phyloP scores from a whole-genome alignment of 2,797 vertebrate genomes.

The Cottoperca gobio region DNA sequence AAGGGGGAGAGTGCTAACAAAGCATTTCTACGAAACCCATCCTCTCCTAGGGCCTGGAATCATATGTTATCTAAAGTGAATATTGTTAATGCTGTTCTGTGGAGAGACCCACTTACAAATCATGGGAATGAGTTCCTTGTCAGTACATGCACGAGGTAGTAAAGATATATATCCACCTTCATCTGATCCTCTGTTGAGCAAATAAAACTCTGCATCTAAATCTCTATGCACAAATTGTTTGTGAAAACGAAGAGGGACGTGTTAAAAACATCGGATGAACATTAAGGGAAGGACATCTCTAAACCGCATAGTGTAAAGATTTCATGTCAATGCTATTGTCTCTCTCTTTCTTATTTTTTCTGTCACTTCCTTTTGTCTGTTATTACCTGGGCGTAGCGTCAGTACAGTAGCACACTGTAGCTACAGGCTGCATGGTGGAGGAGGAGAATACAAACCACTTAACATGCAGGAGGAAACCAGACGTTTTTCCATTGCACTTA shows the following conservation, averaged over 20 bases:
- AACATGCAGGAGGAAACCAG: slow-evolving; percentile 94
- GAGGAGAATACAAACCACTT: slow-evolving; percentile 88
- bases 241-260: slow-evolving; percentile 20
- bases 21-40: slow-evolving; percentile 81
- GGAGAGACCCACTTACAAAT: slow-evolving; percentile 79
- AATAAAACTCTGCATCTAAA: slow-evolving; percentile 60
- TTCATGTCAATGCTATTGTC: no score
- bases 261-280: slow-evolving; percentile 27
- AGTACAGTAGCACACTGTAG: slow-evolving; percentile 84
- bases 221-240: slow-evolving; percentile 39
- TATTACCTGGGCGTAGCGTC: slow-evolving; percentile 71
- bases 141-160: slow-evolving; percentile 52
- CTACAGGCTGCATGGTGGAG: slow-evolving; percentile 79
- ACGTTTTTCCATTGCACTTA: slow-evolving; percentile 91
- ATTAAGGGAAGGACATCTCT: neutral
- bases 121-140: slow-evolving; percentile 75
- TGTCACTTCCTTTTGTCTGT: slow-evolving; percentile 77
- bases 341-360: no score
- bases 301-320: no score
- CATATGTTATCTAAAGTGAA: slow-evolving; percentile 83
- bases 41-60: slow-evolving; percentile 69
- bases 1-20: slow-evolving; percentile 82
- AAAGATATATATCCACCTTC: slow-evolving; percentile 67
- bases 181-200: slow-evolving; percentile 51
- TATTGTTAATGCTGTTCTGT: slow-evolving; percentile 79